These are phyloP conservation scores for Neodiprion pinetum DNA, from an alignment of 1,140 invertebrate species.

Conservation along the genomic window DNA sequence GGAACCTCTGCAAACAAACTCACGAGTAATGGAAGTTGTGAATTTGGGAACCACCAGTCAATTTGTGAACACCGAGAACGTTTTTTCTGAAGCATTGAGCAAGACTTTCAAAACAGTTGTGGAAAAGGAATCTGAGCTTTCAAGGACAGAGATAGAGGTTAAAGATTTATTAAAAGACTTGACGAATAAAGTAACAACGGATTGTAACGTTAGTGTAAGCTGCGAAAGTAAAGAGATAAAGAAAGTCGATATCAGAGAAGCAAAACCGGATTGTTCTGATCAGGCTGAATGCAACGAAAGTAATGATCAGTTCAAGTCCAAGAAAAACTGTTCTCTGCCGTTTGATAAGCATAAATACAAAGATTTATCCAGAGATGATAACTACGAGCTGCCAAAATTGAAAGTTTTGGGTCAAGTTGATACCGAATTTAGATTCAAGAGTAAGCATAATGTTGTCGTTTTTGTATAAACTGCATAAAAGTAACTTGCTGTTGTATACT, in stretches of 20 bases:
- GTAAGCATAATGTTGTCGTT: conserved; percentile 61
- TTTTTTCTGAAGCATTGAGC: too few species aligned
- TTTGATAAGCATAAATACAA: conserved; percentile 41
- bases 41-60: conserved; percentile 9
- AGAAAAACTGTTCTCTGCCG: conserved; percentile 31
- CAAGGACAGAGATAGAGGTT: neutral
- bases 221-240: neutral
- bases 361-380: conserved; percentile 40
- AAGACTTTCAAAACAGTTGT: too few species aligned
- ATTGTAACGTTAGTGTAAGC: neutral
- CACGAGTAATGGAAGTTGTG: conserved; percentile 5
- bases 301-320: neutral
- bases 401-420: conserved; percentile 74
- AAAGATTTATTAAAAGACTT: neutral
- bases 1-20: conserved; percentile 15
- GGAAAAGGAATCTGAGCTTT: too few species aligned
- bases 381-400: conserved; percentile 46
- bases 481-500: conserved; percentile 23
- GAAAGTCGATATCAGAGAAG: neutral
- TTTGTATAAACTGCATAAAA: conserved; percentile 29
- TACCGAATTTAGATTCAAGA: conserved; percentile 76
- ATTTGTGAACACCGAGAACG: neutral
- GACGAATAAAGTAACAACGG: neutral
- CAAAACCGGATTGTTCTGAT: neutral
- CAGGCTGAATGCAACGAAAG: neutral